Percentiles rank a stretch among this genome's conserved stretches.
These are phyloP conservation scores for Candidula unifasciata DNA, from an alignment of 2,888 invertebrate species.

Conservation along the genomic window DNA sequence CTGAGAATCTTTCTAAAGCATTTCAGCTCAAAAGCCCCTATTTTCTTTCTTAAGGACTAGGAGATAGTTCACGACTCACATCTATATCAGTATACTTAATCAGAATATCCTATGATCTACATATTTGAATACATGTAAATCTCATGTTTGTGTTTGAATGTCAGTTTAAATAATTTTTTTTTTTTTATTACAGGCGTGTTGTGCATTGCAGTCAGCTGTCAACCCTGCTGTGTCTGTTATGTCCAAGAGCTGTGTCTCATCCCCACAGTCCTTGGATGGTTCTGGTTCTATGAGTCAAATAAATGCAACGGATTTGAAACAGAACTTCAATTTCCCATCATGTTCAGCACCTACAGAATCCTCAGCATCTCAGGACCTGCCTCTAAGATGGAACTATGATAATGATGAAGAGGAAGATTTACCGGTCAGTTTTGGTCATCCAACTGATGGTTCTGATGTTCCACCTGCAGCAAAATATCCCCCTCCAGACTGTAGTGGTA, in stretches of 20 bases:
- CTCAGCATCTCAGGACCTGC: neutral
- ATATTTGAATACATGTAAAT: too few relatives aligned
- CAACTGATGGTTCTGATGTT: neutral
- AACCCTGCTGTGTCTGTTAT: conserved; percentile 17
- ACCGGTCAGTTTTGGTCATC: conserved; percentile 19
- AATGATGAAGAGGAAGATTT: conserved; percentile 32
- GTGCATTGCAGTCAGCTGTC: neutral
- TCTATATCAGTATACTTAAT: too few relatives aligned
- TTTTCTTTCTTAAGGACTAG: too few relatives aligned
- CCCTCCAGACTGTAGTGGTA: neutral
- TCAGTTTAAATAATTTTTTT: neutral
- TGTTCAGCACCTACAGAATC: neutral
- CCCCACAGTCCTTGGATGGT: conserved; percentile 16
- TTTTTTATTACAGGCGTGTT: conserved; percentile 5
- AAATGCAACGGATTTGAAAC: neutral
- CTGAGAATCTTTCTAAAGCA: too few relatives aligned
- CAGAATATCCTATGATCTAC: too few relatives aligned
- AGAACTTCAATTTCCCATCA: neutral
- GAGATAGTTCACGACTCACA: too few relatives aligned
- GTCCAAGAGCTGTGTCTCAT: conserved; percentile 17
- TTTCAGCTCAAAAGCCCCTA: too few relatives aligned
- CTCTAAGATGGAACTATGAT: conserved; percentile 7
- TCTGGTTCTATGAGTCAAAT: neutral
- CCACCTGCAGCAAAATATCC: neutral
- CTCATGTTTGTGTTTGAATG: neutral